Base-by-base conservation (phyloP, 2,797 vertebrate species). In the Neosalanx taihuensis region DNA sequence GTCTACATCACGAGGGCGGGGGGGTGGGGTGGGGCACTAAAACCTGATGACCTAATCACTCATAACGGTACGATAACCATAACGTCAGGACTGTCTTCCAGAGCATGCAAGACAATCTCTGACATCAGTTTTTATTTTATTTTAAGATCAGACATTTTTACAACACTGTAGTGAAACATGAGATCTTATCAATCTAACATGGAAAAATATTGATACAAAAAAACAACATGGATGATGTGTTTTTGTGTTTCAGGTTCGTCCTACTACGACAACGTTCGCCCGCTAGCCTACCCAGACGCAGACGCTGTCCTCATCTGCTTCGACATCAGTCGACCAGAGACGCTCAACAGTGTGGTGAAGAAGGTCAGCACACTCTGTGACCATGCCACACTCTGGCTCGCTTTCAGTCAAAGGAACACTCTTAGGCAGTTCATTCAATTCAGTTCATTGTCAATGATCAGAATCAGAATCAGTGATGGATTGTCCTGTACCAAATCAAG, bases 271-370 rank as follows among this genome's bases (percentile, higher is more conserved):
- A 98, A 97, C 0, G 97, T 98, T 70, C 92, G 96, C 29, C 97
- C 96, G 2, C 72, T 98, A 72, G 97, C 97, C 2, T 98, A 98
- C 72, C 95, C 97, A 0, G 97, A 98, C 82, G 94, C 96, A 0
- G 96, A 98, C 0, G 96, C 96, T 0, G 96, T 98, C 61, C 96
- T 98, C 85, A 96, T 98, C 92, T 98, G 96, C 89, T 98, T 98
- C 0, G 97, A 98, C 89, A 96, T 98, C 88, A 98, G 95, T 86
- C 94, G 97, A 65, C 97, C 97, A 0, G 96, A 98, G 83, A 98
- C 96, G 0, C 85, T 98, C 89, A 95, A 98, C 89, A 98, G 93
- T 0, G 95, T 98, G 68, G 90, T 96, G 82, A 98, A 98, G 85
- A 98, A 98, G 96, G 97, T 98, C 83, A 91, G 93, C 79, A 6